Evolutionary conservation across 1,140 invertebrate species (phyloP), one percentile per base, ranked within the genome.

Genomic region (Oppia nitens): DNA sequence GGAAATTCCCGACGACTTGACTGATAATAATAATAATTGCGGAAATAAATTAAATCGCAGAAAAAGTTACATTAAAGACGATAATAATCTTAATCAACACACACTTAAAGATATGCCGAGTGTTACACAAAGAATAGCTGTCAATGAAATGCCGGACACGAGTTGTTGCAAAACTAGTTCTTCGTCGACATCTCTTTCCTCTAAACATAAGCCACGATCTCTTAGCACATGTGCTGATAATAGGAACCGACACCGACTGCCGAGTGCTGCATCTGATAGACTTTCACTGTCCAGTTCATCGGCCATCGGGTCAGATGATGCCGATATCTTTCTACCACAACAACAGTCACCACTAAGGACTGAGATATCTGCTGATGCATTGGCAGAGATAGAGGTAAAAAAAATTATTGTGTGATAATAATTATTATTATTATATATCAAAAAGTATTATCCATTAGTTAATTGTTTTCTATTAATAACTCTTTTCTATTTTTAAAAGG

Each of bases 341-440:
- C 51, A n/a, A 2, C 51, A 53, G n/a, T 27, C n/a, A 25, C 3
- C 17, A 2, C 28, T 32, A 56, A 56, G 14, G 12, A 49, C 47
- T 49, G 56, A 57, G 26, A 52, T 57, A 50, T 1, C 47, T 48
- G 56, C 56, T n/a, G 56, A 57, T 32, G 48, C 56, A 6, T 52
- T 57, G 26, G 56, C 56, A 2, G 56, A 57, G 50, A 57, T 57
- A 1, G 56, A 57, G 56, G 56, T 57, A 50, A 45, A 40, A 17
- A 6, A 6, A 6, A 40, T 40, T 40, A 6, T 40, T 40, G 17
- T 40, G 6, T 40, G 32, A 40, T 9, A 40, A 40, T 40, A 6
- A 40, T 40, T 9, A 40, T 17, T 17, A 40, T 40, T 40, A 6
- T 40, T 40, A 40, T 9, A 40, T 40, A 40, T 40, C n/a, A n/a